Conservation (phyloP, 2,113 vertebrate species). For the Grallaria varia region DNA sequence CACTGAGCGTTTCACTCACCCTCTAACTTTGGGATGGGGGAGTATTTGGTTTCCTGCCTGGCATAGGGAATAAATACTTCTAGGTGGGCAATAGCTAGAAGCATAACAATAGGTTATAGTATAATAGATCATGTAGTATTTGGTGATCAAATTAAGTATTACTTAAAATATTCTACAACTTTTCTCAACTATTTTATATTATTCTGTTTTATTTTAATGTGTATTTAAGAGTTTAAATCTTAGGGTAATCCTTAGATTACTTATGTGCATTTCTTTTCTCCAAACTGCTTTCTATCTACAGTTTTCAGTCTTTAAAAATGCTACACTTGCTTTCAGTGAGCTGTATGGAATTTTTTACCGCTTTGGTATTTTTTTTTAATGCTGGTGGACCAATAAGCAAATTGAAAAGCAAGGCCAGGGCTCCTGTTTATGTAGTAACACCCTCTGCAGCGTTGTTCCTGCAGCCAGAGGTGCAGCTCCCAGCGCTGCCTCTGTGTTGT, state of each 20-base stretch:
- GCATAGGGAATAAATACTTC: accelerated
- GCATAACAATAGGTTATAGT: accelerated
- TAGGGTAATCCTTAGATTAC: accelerated
- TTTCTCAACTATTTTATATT: neutral
- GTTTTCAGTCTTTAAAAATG: neutral
- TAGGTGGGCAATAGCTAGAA: neutral
- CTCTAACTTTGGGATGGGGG: neutral
- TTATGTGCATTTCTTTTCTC: neutral
- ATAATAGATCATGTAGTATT: too few relatives aligned
- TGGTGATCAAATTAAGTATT: accelerated
- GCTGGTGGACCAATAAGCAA: neutral
- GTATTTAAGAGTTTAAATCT: neutral
- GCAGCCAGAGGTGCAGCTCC: neutral
- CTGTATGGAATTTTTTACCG: neutral
- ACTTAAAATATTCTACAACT: neutral
- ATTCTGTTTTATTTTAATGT: neutral
- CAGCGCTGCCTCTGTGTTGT: neutral
- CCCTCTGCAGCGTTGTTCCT: neutral
- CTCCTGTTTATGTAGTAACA: neutral
- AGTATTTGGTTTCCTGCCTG: neutral
- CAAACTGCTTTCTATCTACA: neutral
- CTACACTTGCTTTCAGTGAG: neutral
- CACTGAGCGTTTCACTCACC: neutral
- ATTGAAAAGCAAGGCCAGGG: neutral
- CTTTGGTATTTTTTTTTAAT: neutral